Evolutionary conservation across 2,113 vertebrate species (phyloP), one percentile per base, ranked within the genome.

Genomic region (Anseranas semipalmata): DNA sequence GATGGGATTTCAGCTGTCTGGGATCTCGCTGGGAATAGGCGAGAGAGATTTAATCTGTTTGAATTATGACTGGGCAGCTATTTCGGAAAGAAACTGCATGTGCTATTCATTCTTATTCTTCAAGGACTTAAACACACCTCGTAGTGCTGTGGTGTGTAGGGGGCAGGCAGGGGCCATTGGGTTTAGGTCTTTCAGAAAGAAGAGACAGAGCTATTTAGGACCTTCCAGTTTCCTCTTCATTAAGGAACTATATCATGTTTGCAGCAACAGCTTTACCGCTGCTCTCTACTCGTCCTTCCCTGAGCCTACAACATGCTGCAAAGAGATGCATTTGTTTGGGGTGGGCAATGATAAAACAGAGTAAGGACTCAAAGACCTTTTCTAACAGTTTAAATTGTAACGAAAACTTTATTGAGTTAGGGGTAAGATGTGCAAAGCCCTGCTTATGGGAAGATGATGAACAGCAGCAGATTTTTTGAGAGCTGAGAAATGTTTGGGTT

Each of bases 61-160:
- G 62, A 75, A 28, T 55, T 81, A 41, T 28, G 62, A 24, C 55
- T 75, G 63, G 15, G 21, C 37, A 20, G 37, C 37, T 79, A 11
- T 46, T 85, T 79, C 1, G 2, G 52, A 45, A 85, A 67, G 45
- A 73, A 67, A 39, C 10, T 17, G 19, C 37, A 45, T 9, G 12
- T 66, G 12, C 33, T 65, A 11, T 59, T 66, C 18, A 7, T 78
- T 72, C 52, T 59, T 22, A 52, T 39, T 72, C 33, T 73, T 73
- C 12, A 32, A 5, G 35, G 68, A 48, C 60, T 67, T 79, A 28
- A 48, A 48, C 39, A 12, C 16, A 32, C 19, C 52, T 45, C n/a
- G n/a, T n/a, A 32, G 28, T 0, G 1, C 58, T 43, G 43, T 58
- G 32, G 16, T 20, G 27, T 1, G 1, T 2, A 0, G 18, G 48